Base-by-base conservation (phyloP, 1,140 invertebrate genomes). In the Conus ventricosus region DNA sequence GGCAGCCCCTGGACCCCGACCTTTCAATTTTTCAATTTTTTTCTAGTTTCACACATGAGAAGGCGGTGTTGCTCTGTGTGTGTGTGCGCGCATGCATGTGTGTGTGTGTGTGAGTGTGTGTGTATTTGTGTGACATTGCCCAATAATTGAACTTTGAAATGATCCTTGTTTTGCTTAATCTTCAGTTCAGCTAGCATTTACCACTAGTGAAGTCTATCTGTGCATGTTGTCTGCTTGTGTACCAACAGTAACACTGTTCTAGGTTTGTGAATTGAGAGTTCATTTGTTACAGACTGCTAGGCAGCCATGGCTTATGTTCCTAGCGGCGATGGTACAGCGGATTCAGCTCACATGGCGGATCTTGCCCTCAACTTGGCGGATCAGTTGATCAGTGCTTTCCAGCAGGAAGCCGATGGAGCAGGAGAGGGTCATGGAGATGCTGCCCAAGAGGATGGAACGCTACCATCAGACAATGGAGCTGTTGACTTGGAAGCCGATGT, bases 351-450 rank as follows among this genome's bases (percentile, higher is more conserved):
- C 80, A 81, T 87, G 85, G 55, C 85, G 15, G 85, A 87, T 53
- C 23, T 87, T 39, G 85, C 85, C 67, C 39, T 87, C 0, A 15
- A 87, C 54, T 39, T 87, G 51, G 85, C 85, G 4, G 85, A 87
- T 17, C 71, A 87, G 85, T 75, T 87, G n/a, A 76, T 87, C 54
- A 53, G 17, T 10, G 85, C 85, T 1, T 87, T 87, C 20, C 85
- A 87, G 75, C 51, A 87, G 51, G 85, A 25, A 5, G 75, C 85
- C 5, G 85, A 87, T 20, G 63, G 84, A 4, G 63, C 27, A 5
- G 63, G 84, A 17, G 67, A 76, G 27, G 67, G 85, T 53, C 60
- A 63, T 51, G 53, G 54, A 10, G 85, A 55, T 13, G 71, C 4
- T 20, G n/a, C 71, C 54, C 71, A 55, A 10, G 25, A 55, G 20